Evolutionary conservation across 2,888 invertebrate species (phyloP), one percentile per base, ranked within the genome.

Genomic region (Chrysopilus asiliformis): DNA sequence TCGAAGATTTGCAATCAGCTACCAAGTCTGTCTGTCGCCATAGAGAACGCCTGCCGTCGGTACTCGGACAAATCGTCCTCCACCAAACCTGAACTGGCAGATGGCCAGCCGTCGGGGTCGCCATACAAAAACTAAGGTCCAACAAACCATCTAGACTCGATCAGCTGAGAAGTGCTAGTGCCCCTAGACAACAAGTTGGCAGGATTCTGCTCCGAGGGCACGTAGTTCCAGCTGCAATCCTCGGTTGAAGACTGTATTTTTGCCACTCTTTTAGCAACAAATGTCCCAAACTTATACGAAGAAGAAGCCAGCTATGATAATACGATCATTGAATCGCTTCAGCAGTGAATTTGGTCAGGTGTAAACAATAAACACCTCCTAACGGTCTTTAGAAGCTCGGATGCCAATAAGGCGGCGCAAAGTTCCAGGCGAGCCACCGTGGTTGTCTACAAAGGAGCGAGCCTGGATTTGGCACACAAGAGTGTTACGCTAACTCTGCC

Each of bases 351-450:
- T 19, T 39, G 9, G 2, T 24, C 24, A 15, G 45, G 16, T 3
- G 29, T 16, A 4, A 43, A 14, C 4, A 32, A 22, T 3, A 47
- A 28, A 4, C 42, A 27, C 1, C 20, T 26, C n/a, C 32, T 25
- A 0, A 48, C 41, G 10, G 36, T 36, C 3, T 22, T 19, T 8
- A 44, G 8, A 10, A 53, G 40, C 26, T 44, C 32, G 6, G 50
- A 34, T 5, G 50, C 29, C 10, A 53, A 31, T 3, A 49, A 24
- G 4, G 53, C 53, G n/a, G 42, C 50, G 26, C 49, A 49, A 1
- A 56, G 40, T 34, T 56, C 53, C 8, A 54, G 33, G 9, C 46
- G 17, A 8, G 55, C 53, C 14, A 55, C 27, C 3, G 52, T 41
- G 17, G 22, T 25, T 3, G 49, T 32, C 17, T 33, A 41, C 4